Evolutionary conservation across 2,888 invertebrate species (phyloP).

Genomic region (Stramonita haemastoma): DNA sequence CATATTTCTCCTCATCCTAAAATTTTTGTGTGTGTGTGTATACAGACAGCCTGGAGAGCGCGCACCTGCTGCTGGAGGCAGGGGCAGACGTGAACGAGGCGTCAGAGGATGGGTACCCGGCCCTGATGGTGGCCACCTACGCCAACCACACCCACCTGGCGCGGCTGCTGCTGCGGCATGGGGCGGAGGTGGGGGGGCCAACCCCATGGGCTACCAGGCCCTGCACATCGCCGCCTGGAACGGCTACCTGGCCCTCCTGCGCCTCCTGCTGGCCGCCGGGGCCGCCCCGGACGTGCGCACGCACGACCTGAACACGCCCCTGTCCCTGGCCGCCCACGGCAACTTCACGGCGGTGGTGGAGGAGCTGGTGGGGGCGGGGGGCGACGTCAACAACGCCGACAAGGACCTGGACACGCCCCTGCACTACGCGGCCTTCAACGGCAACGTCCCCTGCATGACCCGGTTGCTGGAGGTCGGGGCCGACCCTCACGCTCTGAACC

Average conservation of each 20-base stretch:
- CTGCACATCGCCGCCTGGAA: constrained; percentile 73
- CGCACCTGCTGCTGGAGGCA: constrained; percentile 58
- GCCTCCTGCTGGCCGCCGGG: constrained; percentile 57
- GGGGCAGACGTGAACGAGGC: constrained; percentile 60
- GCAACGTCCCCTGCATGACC: constrained; percentile 57
- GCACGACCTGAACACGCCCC: constrained; percentile 66
- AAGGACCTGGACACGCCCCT: constrained; percentile 71
- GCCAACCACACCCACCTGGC: constrained; percentile 57
- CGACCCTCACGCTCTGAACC: constrained; percentile 62
- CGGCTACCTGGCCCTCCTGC: constrained; percentile 59
- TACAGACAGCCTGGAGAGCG: constrained; percentile 57
- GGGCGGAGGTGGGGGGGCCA: constrained; percentile 57
- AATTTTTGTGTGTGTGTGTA: too few species aligned
- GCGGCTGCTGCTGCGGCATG: constrained; percentile 57
- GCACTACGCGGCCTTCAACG: constrained; percentile 70
- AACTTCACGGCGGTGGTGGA: constrained; percentile 52
- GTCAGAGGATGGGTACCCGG: constrained; percentile 55
- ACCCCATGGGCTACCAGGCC: constrained; percentile 63
- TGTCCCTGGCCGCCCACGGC: constrained; percentile 64
- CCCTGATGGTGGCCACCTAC: constrained; percentile 64
- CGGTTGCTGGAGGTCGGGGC: constrained; percentile 65
- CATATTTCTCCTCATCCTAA: too few species aligned
- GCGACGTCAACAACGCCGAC: constrained; percentile 70
- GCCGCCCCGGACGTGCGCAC: constrained; percentile 62
- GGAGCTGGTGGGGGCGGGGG: constrained; percentile 60